Evolutionary conservation across 2,888 invertebrate genomes (phyloP).

Genomic region (Tipula unca): DNA sequence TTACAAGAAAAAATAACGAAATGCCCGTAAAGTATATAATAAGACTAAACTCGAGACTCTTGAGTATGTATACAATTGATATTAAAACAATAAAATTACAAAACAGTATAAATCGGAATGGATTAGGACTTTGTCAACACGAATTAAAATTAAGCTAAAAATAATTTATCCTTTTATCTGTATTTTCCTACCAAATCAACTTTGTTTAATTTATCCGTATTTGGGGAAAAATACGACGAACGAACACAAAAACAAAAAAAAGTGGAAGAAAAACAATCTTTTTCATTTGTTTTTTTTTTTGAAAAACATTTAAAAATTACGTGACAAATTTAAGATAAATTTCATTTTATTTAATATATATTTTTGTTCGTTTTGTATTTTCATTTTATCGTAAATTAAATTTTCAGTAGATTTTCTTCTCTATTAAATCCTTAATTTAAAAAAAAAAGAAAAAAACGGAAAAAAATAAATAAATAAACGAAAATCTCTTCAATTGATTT

Average conservation of each 20-base stretch:
- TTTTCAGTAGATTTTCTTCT: conserved; percentile 8
- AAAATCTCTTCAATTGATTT: conserved; percentile 8
- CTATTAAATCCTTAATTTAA: conserved; percentile 8
- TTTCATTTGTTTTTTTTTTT: not conserved
- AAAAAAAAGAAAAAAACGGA: not conserved
- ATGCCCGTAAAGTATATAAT: no score
- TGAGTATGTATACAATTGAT: not conserved
- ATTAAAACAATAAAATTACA: not conserved
- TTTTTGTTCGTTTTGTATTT: not conserved
- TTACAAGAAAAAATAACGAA: no score
- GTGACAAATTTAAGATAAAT: conserved; percentile 14
- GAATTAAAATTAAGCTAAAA: not conserved
- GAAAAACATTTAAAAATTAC: conserved; percentile 3
- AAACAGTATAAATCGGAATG: not conserved
- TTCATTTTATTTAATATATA: not conserved
- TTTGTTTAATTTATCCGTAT: not conserved
- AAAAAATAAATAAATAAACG: not conserved
- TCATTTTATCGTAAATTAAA: not conserved
- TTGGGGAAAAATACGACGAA: not conserved
- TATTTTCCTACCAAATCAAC: not conserved
- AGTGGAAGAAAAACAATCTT: not conserved
- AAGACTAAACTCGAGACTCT: no score
- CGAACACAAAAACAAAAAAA: not conserved
- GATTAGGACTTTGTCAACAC: not conserved
- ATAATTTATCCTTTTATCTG: not conserved